These are phyloP conservation scores for Smittia aterrima DNA, from an alignment of 2,888 invertebrate genomes.

Conservation along the genomic window DNA sequence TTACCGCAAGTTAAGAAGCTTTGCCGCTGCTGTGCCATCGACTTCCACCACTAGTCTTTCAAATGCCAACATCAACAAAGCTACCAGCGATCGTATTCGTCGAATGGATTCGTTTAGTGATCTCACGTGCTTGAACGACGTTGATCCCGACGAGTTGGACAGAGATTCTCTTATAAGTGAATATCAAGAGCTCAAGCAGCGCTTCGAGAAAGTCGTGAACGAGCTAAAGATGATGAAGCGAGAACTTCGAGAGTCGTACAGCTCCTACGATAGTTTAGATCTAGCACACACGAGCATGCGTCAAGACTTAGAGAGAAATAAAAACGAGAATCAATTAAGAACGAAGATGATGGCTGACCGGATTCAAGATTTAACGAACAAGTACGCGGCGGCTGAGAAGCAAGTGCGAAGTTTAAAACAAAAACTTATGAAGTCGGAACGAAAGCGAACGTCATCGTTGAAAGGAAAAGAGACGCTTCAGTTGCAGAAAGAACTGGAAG, in stretches of 20 bases:
- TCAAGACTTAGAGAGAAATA: conserved; percentile 69
- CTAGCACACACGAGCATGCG: conserved; percentile 72
- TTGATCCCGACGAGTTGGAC: conserved; percentile 70
- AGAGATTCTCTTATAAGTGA: conserved; percentile 77
- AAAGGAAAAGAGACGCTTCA: conserved; percentile 78
- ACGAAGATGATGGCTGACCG: conserved; percentile 77
- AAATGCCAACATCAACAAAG: conserved; percentile 51
- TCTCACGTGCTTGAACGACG: conserved; percentile 74
- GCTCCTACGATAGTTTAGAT: conserved; percentile 76
- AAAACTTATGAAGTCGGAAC: conserved; percentile 75
- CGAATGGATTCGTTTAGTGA: conserved; percentile 78
- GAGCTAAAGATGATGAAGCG: conserved; percentile 81
- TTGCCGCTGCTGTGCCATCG: conserved; percentile 58
- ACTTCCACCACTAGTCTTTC: conserved; percentile 49
- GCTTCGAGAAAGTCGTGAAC: conserved; percentile 78
- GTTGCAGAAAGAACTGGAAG: conserved; percentile 79
- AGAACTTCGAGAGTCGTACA: conserved; percentile 75
- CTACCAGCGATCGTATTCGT: conserved; percentile 60
- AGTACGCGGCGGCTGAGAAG: conserved; percentile 76
- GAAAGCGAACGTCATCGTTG: conserved; percentile 75
- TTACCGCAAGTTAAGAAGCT: conserved; percentile 68
- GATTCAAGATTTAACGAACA: conserved; percentile 79
- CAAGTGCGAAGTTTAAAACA: conserved; percentile 76
- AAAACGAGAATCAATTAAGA: conserved; percentile 65
- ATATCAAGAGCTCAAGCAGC: conserved; percentile 70